phyloP scores from a whole-genome alignment of 1,140 invertebrate species.

The Sogatella furcifera region DNA sequence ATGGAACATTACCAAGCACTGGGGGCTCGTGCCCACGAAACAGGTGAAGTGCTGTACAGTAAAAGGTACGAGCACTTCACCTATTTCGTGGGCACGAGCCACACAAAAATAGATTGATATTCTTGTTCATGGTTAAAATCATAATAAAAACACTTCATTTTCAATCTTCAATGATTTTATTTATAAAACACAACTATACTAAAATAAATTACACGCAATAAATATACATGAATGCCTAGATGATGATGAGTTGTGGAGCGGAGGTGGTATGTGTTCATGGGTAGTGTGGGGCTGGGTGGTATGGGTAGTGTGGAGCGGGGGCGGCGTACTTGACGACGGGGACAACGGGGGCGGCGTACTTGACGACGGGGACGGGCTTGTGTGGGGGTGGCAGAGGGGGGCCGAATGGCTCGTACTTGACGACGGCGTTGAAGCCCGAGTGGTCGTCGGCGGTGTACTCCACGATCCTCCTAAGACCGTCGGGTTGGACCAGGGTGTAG shows the following conservation, averaged over 20 bases:
- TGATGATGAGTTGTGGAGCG: too few relatives aligned
- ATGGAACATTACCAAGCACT: too few relatives aligned
- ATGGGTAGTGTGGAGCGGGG: background rate
- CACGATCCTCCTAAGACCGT: conserved; percentile 25
- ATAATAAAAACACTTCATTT: conserved; percentile 38
- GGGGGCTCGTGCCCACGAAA: too few relatives aligned
- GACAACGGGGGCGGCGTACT: background rate
- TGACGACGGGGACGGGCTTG: background rate
- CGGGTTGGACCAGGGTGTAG: conserved; percentile 24
- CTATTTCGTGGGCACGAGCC: too few relatives aligned
- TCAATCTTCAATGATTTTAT: conserved; percentile 25
- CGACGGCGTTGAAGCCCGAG: conserved; percentile 22
- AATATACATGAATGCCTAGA: background rate
- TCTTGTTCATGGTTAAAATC: too few relatives aligned
- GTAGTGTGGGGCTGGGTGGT: background rate
- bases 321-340: background rate
- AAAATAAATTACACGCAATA: background rate
- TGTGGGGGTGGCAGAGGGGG: conserved; percentile 1
- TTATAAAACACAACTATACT: background rate
- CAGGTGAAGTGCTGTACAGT: too few relatives aligned
- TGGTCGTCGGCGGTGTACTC: conserved; percentile 27
- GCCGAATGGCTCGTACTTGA: conserved; percentile 14
- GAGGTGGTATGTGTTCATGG: too few relatives aligned
- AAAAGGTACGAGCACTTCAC: too few relatives aligned
- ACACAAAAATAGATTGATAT: too few relatives aligned